phyloP scores from a whole-genome alignment of 2,797 vertebrate genomes.

The Muraenolepis orangiensis region DNA sequence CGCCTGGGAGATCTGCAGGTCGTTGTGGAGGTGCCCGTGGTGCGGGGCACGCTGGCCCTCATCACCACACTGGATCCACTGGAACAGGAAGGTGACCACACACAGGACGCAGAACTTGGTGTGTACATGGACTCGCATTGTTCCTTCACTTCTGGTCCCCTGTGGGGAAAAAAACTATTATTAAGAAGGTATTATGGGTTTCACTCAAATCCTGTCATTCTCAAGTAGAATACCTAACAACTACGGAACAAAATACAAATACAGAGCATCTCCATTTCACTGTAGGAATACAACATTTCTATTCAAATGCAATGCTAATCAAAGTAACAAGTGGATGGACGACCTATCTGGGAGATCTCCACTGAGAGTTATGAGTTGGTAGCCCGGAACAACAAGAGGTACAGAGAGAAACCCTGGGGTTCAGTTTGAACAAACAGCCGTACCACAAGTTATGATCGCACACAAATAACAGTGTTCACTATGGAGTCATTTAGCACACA shows the following conservation, averaged over 20 bases:
- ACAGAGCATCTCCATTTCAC: neutral
- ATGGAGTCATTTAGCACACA: neutral
- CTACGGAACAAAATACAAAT: neutral
- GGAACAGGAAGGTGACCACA: slow-evolving; percentile 92
- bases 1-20: slow-evolving; percentile 82
- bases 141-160: slow-evolving; percentile 76
- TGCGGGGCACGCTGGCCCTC: slow-evolving; percentile 64
- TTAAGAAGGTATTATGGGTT: neutral
- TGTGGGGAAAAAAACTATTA: slow-evolving; percentile 39
- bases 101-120: slow-evolving; percentile 97
- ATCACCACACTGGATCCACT: slow-evolving; percentile 87
- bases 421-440: neutral
- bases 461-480: neutral
- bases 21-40: slow-evolving; percentile 65
- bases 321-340: slow-evolving; percentile 18
- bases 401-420: slow-evolving; percentile 47
- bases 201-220: neutral
- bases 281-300: slow-evolving; percentile 7
- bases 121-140: slow-evolving; percentile 93
- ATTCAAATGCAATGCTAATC: slow-evolving; percentile 22
- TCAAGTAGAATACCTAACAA: neutral
- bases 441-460: neutral
- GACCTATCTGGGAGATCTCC: slow-evolving; percentile 31
- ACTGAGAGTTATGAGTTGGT: slow-evolving; percentile 30
- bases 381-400: slow-evolving; percentile 55